Evolutionary conservation across 2,113 vertebrate species (phyloP).

Genomic region (Vulpes lagopus): DNA sequence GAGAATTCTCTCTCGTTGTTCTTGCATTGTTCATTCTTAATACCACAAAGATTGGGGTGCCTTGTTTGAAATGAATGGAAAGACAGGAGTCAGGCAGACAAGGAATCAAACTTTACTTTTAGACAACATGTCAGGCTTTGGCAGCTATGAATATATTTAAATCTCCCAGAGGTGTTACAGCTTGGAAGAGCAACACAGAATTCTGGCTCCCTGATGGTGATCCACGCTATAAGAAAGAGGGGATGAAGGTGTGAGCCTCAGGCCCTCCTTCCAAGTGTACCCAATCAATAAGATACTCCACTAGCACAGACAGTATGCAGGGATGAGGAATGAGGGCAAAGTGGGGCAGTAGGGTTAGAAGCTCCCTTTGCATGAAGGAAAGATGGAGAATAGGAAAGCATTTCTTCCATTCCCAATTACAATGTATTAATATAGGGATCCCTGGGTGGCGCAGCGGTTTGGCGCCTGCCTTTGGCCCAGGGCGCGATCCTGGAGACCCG

Average conservation of each 20-base stretch:
- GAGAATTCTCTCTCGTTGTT: neutral
- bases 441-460: too few relatives aligned
- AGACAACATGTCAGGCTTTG: neutral
- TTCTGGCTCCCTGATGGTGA: neutral
- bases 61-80: conserved; percentile 47
- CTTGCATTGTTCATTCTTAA: neutral
- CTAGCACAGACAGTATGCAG: neutral
- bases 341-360: neutral
- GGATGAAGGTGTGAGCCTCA: neutral
- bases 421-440: neutral
- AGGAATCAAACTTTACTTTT: neutral
- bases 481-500: too few relatives aligned
- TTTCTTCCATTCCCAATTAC: neutral
- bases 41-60: neutral
- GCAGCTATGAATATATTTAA: neutral
- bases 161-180: neutral
- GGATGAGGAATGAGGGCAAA: neutral
- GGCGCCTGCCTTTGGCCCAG: too few relatives aligned
- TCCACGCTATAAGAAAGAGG: neutral
- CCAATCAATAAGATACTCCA: neutral
- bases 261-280: neutral
- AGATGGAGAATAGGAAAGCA: neutral
- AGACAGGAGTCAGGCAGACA: neutral
- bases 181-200: neutral
- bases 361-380: neutral